Conservation (phyloP, 2,888 invertebrate species). For the Temnothorax rugatulus region DNA sequence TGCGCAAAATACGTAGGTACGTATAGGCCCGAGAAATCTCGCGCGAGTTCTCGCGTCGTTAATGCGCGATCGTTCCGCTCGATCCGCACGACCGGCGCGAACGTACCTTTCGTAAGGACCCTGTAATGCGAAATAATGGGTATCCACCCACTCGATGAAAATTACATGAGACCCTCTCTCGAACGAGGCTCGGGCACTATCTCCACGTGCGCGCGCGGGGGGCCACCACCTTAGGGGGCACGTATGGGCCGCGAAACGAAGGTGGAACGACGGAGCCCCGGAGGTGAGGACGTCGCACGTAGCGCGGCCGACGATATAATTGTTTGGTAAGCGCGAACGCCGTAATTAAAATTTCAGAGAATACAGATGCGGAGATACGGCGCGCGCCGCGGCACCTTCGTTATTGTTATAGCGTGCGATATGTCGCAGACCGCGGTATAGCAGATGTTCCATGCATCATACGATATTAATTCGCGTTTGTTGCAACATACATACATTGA, state of each 20-base stretch:
- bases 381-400: background rate
- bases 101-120: constrained; percentile 69
- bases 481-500: background rate
- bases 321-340: constrained; percentile 69
- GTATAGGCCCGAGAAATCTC: constrained; percentile 22
- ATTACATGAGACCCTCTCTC: constrained; percentile 73
- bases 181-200: constrained; percentile 41
- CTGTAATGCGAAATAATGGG: constrained; percentile 79
- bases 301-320: constrained; percentile 66
- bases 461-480: background rate
- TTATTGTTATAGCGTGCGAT: background rate
- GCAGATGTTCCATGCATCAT: background rate
- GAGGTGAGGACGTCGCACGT: constrained; percentile 7
- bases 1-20: constrained; percentile 39
- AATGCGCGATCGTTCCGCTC: constrained; percentile 60
- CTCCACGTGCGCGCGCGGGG: constrained; percentile 24
- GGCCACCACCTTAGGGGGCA: constrained; percentile 33
- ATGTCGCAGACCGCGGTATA: background rate
- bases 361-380: constrained; percentile 57
- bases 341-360: constrained; percentile 68
- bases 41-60: constrained; percentile 48
- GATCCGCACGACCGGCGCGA: constrained; percentile 61
- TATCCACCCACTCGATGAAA: constrained; percentile 79
- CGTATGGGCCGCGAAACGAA: constrained; percentile 49
- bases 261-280: constrained; percentile 27